phyloP scores from a whole-genome alignment of 2,797 vertebrate genomes.

The Epinephelus coioides region DNA sequence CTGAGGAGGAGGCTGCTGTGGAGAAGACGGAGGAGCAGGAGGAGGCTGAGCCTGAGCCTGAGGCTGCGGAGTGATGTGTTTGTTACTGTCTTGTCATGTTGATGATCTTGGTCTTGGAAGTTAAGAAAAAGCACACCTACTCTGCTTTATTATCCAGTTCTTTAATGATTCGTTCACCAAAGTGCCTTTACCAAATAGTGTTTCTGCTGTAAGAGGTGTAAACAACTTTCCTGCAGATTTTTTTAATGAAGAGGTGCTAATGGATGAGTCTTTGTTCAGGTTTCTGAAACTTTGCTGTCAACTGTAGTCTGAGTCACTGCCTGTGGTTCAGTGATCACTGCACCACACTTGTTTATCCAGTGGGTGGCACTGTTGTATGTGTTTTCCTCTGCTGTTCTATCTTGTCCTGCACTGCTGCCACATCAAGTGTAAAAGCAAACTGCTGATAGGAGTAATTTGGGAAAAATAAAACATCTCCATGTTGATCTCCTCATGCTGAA shows the following conservation, averaged over 20 bases:
- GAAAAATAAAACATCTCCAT: not conserved
- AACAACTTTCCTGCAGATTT: conserved; percentile 9
- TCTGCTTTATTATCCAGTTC: conserved; percentile 10
- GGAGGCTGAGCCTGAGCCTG: conserved; percentile 58
- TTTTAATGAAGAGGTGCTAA: conserved; percentile 1
- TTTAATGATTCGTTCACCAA: conserved; percentile 12
- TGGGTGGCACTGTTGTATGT: conserved; percentile 45
- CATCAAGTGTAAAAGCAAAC: not conserved
- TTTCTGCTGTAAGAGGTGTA: conserved; percentile 24
- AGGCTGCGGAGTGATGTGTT: conserved; percentile 56
- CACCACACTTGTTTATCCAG: conserved; percentile 41
- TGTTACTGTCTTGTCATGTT: conserved; percentile 8
- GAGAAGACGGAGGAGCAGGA: conserved; percentile 6
- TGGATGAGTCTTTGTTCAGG: not conserved
- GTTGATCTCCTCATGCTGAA: conserved; percentile 12
- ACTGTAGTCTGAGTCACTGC: conserved; percentile 30
- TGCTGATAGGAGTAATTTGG: not conserved
- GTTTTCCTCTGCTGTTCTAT: conserved; percentile 30
- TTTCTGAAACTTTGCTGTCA: conserved; percentile 33
- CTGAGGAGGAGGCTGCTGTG: too few species aligned
- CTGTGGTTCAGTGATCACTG: not conserved
- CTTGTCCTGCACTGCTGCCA: conserved; percentile 15
- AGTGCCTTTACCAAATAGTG: conserved; percentile 14
- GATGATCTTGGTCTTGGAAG: conserved; percentile 20
- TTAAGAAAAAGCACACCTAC: conserved; percentile 20